Conservation (phyloP, 2,113 vertebrate species). For the Leptodactylus fuscus region DNA sequence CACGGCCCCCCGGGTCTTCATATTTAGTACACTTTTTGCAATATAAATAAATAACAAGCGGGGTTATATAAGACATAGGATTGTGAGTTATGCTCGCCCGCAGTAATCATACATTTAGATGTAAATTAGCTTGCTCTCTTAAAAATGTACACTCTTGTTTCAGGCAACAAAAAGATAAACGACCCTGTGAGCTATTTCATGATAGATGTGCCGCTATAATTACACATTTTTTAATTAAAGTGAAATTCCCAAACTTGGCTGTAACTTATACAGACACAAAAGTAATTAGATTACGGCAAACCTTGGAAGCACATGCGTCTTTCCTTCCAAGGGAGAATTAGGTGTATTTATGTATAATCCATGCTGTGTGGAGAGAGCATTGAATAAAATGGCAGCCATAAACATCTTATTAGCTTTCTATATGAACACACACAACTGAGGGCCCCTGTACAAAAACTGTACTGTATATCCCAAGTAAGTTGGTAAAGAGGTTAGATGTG, state of each 20-base stretch:
- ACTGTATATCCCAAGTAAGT: no score
- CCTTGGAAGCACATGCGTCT: slow-evolving; percentile 11
- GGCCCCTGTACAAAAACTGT: no score
- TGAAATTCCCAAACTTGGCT: slow-evolving; percentile 44
- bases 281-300: slow-evolving; percentile 43
- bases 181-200: slow-evolving; percentile 36
- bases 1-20: not conserved
- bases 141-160: slow-evolving; percentile 49
- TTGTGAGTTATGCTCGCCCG: slow-evolving; percentile 35
- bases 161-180: slow-evolving; percentile 53
- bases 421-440: no score
- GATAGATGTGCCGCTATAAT: slow-evolving; percentile 54
- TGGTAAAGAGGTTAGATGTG: no score
- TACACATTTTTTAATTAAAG: slow-evolving; percentile 58
- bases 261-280: slow-evolving; percentile 50
- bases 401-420: not conserved
- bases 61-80: slow-evolving; percentile 4
- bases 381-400: not conserved
- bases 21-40: not conserved
- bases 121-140: slow-evolving; percentile 49
- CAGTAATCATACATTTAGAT: slow-evolving; percentile 38
- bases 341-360: not conserved
- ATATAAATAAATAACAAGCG: slow-evolving; percentile 7
- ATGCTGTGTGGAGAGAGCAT: no score
- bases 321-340: not conserved